Percentiles rank a stretch among this genome's conserved stretches.
Evolutionary conservation across 2,888 invertebrate genomes (phyloP).

Genomic region (Hydroisotoma schaefferi): DNA sequence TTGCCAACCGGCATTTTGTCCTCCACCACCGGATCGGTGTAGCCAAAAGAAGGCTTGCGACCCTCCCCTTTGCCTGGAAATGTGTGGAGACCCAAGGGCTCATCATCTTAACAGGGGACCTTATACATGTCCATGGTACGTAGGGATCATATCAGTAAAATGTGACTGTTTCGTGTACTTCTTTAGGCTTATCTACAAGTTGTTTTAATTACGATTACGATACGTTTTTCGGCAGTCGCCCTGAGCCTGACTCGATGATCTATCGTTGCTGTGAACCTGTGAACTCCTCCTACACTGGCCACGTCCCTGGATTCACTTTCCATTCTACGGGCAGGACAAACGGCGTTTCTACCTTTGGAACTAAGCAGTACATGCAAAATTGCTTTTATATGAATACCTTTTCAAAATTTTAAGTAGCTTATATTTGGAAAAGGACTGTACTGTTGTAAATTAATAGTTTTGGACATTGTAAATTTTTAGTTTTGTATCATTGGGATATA

Average conservation of each 20-base stretch:
- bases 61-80: neutral
- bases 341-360: slow-evolving; percentile 41
- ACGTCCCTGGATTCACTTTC: slow-evolving; percentile 41
- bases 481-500: too few species aligned
- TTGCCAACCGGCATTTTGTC: slow-evolving; percentile 25
- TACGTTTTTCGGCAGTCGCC: slow-evolving; percentile 22
- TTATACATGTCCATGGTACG: slow-evolving; percentile 38
- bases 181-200: too few species aligned
- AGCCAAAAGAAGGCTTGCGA: too few species aligned
- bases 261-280: slow-evolving; percentile 39
- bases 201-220: too few species aligned
- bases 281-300: slow-evolving; percentile 35
- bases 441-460: too few species aligned
- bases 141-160: neutral
- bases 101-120: slow-evolving; percentile 41
- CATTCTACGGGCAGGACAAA: slow-evolving; percentile 38
- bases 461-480: too few species aligned
- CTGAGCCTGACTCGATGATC: slow-evolving; percentile 31
- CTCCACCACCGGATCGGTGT: slow-evolving; percentile 9
- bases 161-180: neutral
- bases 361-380: slow-evolving; percentile 40
- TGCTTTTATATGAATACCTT: slow-evolving; percentile 44
- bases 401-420: slow-evolving; percentile 20
- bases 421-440: too few species aligned
- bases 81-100: slow-evolving; percentile 30